Evolutionary conservation across 2,888 invertebrate species (phyloP), one percentile per base, ranked within the genome.

Genomic region (Leptogaster cylindrica): DNA sequence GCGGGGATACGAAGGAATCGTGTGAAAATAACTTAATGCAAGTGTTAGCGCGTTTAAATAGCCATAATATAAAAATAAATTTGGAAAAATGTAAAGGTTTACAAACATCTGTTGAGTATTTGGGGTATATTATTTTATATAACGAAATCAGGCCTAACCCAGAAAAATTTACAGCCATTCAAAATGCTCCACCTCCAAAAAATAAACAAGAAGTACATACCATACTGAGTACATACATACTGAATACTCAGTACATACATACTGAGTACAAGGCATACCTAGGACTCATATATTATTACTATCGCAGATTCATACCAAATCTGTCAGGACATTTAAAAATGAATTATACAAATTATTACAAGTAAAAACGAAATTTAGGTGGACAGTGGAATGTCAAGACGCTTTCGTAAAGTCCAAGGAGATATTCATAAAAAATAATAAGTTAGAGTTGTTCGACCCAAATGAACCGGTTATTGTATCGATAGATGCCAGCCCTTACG

Each of bases 401-500:
- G 48, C 48, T 20, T 48, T 48, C n/a, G 20, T 20, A 18, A 48
- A 23, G 20, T 23, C 23, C 8, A 39, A 58, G 28, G 28, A 51
- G 18, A 12, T 23, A 6, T 14, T 52, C 3, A n/a, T 52, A 18
- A 16, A 41, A 44, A 27, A 28, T 18, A 33, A 36, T 48, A 16
- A 65, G 48, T 41, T 41, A 12, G 41, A 41, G 41, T 12, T 6
- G 27, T 50, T 25, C 16, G 50, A 50, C 50, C 50, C 50, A 25
- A 14, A 10, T 14, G 55, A 44, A 44, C 31, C 44, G 4, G 25
- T 52, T 18, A 33, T 33, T 16, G 23, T 68, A 5, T 46, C 68
- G 16, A 64, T 48, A 18, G 64, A 69, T 31, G 69, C 58, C 10
- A 67, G 65, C 33, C 23, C 65, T 10, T 64, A 69, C 44, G 50